Percentiles rank a stretch among this genome's conserved stretches.
These are phyloP conservation scores for Enoplosus armatus DNA, from an alignment of 2,797 vertebrate species.

Conservation along the genomic window DNA sequence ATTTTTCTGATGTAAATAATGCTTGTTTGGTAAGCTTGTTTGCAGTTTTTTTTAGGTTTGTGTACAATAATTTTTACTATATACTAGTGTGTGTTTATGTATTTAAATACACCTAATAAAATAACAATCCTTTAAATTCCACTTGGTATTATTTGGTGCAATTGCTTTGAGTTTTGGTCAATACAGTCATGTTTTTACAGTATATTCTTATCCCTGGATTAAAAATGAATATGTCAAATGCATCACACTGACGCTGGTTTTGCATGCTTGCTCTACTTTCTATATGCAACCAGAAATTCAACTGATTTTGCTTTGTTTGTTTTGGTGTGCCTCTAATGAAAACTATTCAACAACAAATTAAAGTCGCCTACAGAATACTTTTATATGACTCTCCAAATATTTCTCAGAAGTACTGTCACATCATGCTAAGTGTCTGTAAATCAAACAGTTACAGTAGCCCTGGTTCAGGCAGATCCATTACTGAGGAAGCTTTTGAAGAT, in stretches of 20 bases:
- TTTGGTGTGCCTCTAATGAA: constrained; percentile 6
- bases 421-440: constrained; percentile 51
- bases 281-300: background rate
- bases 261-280: background rate
- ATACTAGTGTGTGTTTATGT: constrained; percentile 82
- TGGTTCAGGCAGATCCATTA: constrained; percentile 67
- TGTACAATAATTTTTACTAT: constrained; percentile 80
- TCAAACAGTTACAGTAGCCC: constrained; percentile 67
- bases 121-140: constrained; percentile 54
- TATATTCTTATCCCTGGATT: background rate
- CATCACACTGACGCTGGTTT: background rate
- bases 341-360: constrained; percentile 19
- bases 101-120: constrained; percentile 88
- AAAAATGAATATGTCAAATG: background rate
- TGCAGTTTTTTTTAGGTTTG: constrained; percentile 74
- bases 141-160: constrained; percentile 23
- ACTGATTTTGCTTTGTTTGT: background rate
- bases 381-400: constrained; percentile 8
- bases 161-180: background rate
- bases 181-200: background rate
- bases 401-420: constrained; percentile 1
- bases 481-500: constrained; percentile 59
- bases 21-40: constrained; percentile 79
- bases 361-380: constrained; percentile 10
- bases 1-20: constrained; percentile 87